phyloP scores from a whole-genome alignment of 2,797 vertebrate genomes.

The Remorina albescens region DNA sequence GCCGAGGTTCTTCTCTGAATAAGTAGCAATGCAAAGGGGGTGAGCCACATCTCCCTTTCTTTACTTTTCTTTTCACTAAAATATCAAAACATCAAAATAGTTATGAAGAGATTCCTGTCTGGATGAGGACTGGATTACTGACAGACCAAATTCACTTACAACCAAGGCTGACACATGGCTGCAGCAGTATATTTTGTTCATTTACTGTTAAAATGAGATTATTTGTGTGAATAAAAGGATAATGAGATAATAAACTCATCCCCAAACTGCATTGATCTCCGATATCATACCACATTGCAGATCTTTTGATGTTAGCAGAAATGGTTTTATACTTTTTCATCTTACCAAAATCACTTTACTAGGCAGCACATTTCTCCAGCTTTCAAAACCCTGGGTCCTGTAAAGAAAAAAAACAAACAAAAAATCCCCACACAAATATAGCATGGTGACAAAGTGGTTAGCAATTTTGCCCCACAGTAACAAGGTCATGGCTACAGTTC shows the following conservation, averaged over 20 bases:
- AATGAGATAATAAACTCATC: too few relatives aligned
- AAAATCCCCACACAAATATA: too few relatives aligned
- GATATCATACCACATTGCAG: constrained; percentile 8
- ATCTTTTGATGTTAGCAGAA: constrained; percentile 23
- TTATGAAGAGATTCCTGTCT: neutral
- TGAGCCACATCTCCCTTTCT: too few relatives aligned
- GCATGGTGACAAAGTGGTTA: too few relatives aligned
- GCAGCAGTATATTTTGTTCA: neutral
- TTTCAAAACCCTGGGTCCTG: constrained; percentile 39
- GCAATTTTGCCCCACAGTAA: too few relatives aligned
- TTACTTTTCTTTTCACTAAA: too few relatives aligned
- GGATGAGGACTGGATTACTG: too few relatives aligned
- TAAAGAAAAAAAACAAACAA: constrained; percentile 40
- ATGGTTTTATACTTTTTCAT: constrained; percentile 50
- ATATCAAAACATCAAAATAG: neutral
- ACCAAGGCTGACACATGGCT: neutral
- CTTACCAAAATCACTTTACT: constrained; percentile 44
- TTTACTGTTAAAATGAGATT: neutral
- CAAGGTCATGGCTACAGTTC: too few relatives aligned
- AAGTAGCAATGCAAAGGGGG: too few relatives aligned
- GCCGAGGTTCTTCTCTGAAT: too few relatives aligned
- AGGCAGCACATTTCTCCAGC: constrained; percentile 16
- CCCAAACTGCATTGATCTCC: constrained; percentile 4
- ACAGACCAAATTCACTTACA: neutral
- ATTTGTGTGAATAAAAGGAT: neutral